Evolutionary conservation across 2,797 vertebrate species (phyloP), one percentile per base, ranked within the genome.

Genomic region (Leucoraja ocellata): DNA sequence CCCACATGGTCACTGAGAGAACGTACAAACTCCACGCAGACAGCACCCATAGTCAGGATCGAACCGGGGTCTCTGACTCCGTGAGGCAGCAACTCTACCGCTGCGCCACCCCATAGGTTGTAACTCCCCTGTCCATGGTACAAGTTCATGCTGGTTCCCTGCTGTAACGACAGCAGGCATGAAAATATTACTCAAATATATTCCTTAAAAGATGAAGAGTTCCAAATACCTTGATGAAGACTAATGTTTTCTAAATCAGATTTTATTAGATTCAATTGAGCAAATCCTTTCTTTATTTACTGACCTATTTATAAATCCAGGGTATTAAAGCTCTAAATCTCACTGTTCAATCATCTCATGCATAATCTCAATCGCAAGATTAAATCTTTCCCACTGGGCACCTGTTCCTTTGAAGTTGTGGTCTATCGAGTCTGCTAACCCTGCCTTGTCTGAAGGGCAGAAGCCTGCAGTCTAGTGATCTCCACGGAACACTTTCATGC

Each of bases 271-370:
- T 88, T 88, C 84, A 88, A 88, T 88, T 88, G 61, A 68, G 63
- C 63, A 88, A 88, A 88, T 88, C 84, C 84, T 88, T 68, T 68
- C 84, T 68, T 88, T 88, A 88, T 88, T 88, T 88, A 88, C 84
- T 88, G 84, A 88, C 84, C 63, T 88, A 88, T 88, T 88, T 88
- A 88, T 65, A 88, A 88, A 88, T 88, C 61, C 63, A 14, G 61
- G 21, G 84, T 36, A 88, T 88, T 88, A 88, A 88, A 88, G 6
- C 61, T 65, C 61, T 32, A 88, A 88, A 68, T 68, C 84, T 88
- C 84, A 68, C 84, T 18, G 84, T 68, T 68, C 84, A 88, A 88
- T 88, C 61, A 88, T 68, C 65, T 32, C 63, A 10, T 18, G 3
- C 68, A 58, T 74, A 92, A 92, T 92, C 90, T 28, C 73, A 76